Evolutionary conservation across 2,888 invertebrate genomes (phyloP).

Genomic region (Apodemia zela): DNA sequence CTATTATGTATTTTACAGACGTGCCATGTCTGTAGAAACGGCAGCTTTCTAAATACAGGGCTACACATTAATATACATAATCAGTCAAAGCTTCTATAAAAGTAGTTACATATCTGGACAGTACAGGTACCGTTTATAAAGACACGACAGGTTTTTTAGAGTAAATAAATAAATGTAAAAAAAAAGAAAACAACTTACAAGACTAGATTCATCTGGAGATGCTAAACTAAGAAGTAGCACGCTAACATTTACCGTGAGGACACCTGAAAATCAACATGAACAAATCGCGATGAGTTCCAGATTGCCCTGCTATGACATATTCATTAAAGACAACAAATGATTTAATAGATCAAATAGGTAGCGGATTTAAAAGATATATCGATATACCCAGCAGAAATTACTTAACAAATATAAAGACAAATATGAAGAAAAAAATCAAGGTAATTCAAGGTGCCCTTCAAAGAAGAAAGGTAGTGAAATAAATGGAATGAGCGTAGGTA

Average conservation of each 20-base stretch:
- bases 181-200: slow-evolving; percentile 84
- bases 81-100: too few species aligned
- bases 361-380: background rate
- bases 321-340: background rate
- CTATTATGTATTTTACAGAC: too few species aligned
- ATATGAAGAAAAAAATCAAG: background rate
- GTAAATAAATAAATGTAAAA: slow-evolving; percentile 16
- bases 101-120: too few species aligned
- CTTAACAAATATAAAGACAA: background rate
- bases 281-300: slow-evolving; percentile 22
- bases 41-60: too few species aligned
- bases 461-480: background rate
- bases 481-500: background rate
- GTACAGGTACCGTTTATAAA: background rate
- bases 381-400: background rate
- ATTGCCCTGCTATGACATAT: slow-evolving; percentile 17
- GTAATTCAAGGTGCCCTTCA: too few species aligned
- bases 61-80: too few species aligned
- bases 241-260: slow-evolving; percentile 95
- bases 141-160: background rate
- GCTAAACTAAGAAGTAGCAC: slow-evolving; percentile 95
- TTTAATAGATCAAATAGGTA: background rate
- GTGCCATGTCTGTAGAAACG: too few species aligned
- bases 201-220: slow-evolving; percentile 97
- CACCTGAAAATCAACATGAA: slow-evolving; percentile 82